Evolutionary conservation across 2,888 invertebrate species (phyloP).

Genomic region (Busseola fusca): DNA sequence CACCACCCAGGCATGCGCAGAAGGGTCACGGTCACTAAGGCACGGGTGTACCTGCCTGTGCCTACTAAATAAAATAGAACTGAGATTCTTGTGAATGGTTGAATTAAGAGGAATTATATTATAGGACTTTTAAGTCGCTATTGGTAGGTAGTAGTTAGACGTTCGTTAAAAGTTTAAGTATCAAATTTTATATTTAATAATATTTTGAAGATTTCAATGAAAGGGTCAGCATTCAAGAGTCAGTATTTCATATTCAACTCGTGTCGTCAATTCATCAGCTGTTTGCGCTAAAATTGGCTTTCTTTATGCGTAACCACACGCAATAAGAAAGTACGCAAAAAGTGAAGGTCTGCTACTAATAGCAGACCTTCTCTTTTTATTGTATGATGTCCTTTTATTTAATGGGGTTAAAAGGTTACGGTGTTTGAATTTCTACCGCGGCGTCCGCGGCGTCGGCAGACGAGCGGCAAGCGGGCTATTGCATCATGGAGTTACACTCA

Average conservation of each 20-base stretch:
- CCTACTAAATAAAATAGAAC: neutral
- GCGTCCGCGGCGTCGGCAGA: slow-evolving; percentile 11
- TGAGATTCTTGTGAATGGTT: neutral
- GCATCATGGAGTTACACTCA: slow-evolving; percentile 12
- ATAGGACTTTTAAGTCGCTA: neutral
- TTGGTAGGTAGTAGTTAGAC: neutral
- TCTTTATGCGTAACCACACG: no score
- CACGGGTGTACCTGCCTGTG: neutral
- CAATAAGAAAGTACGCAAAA: no score
- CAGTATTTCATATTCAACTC: neutral
- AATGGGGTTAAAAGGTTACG: slow-evolving; percentile 43
- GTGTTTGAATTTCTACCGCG: slow-evolving; percentile 7
- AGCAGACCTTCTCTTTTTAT: slow-evolving; percentile 15
- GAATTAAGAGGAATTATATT: no score
- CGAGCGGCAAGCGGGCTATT: neutral
- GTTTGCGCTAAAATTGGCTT: no score
- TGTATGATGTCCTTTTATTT: neutral
- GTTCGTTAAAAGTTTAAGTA: neutral
- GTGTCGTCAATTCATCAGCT: neutral
- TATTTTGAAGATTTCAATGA: neutral
- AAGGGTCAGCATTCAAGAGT: no score
- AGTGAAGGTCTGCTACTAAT: no score
- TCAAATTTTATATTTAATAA: neutral
- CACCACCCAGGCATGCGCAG: slow-evolving; percentile 3
- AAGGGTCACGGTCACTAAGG: slow-evolving; percentile 20